Percentiles rank a stretch among this genome's conserved stretches.
phyloP scores from a whole-genome alignment of 2,797 vertebrate genomes.

The Phoxinus dragarum region DNA sequence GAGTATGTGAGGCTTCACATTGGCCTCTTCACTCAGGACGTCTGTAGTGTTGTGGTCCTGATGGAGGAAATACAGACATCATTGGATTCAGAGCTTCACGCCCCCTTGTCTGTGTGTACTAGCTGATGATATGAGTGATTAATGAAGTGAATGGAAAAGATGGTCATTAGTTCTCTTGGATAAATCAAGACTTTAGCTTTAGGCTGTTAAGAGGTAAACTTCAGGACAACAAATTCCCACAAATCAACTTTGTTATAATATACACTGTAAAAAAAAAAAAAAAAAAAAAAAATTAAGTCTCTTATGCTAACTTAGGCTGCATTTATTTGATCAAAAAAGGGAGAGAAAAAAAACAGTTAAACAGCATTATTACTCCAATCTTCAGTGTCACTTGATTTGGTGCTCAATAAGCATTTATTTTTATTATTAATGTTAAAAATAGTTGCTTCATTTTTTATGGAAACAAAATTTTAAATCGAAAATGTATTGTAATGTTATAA shows the following conservation, averaged over 20 bases:
- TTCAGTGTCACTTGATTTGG: not conserved
- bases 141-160: constrained; percentile 26
- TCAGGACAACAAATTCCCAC: not conserved
- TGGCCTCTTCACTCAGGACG: not conserved
- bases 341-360: not conserved
- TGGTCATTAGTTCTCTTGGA: not conserved
- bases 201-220: constrained; percentile 15
- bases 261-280: too few species aligned
- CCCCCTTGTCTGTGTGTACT: not conserved
- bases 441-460: too few species aligned
- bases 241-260: not conserved
- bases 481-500: too few species aligned
- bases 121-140: constrained; percentile 18
- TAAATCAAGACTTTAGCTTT: constrained; percentile 18
- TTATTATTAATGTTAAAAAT: not conserved
- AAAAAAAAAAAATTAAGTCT: too few species aligned
- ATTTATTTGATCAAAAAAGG: not conserved
- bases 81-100: constrained; percentile 5
- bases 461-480: too few species aligned
- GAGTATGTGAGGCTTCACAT: not conserved
- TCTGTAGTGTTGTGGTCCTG: constrained; percentile 25
- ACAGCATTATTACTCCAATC: not conserved
- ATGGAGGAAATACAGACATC: constrained; percentile 16
- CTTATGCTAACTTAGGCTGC: not conserved
- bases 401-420: not conserved